These are phyloP conservation scores for Aspidiotus rigidus DNA, from an alignment of 2,888 invertebrate genomes.

Conservation along the genomic window DNA sequence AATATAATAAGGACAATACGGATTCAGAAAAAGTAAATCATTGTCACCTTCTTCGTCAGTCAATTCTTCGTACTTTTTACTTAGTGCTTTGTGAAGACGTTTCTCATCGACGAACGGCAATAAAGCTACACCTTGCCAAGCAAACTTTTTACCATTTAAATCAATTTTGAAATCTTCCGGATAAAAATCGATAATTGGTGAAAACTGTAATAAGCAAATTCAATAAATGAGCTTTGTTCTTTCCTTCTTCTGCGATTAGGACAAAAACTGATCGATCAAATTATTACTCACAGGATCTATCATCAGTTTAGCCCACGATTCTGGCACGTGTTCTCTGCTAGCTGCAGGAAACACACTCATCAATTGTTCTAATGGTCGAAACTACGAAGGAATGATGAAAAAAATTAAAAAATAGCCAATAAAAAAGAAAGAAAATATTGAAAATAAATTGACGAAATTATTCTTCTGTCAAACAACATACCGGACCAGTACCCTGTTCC, in stretches of 20 bases:
- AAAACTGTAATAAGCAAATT: constrained; percentile 53
- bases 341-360: constrained; percentile 99
- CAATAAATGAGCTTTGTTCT: not conserved
- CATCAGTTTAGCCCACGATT: constrained; percentile 90
- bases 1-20: too few species aligned
- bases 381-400: constrained; percentile 49
- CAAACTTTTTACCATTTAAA: constrained; percentile 97
- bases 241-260: not conserved
- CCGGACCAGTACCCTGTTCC: constrained; percentile 77
- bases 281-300: constrained; percentile 61
- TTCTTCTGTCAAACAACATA: constrained; percentile 45
- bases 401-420: too few species aligned
- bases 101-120: constrained; percentile 95
- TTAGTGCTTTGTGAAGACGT: constrained; percentile 72
- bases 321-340: constrained; percentile 84
- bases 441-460: constrained; percentile 7
- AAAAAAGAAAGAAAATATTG: not conserved
- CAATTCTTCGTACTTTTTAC: constrained; percentile 67
- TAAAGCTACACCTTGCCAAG: constrained; percentile 98
- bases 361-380: constrained; percentile 93
- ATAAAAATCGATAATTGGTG: constrained; percentile 96
- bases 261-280: not conserved
- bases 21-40: too few species aligned
- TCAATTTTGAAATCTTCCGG: constrained; percentile 96
- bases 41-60: constrained; percentile 69